Evolutionary conservation across 2,888 invertebrate genomes (phyloP).

Genomic region (Macaria notata): DNA sequence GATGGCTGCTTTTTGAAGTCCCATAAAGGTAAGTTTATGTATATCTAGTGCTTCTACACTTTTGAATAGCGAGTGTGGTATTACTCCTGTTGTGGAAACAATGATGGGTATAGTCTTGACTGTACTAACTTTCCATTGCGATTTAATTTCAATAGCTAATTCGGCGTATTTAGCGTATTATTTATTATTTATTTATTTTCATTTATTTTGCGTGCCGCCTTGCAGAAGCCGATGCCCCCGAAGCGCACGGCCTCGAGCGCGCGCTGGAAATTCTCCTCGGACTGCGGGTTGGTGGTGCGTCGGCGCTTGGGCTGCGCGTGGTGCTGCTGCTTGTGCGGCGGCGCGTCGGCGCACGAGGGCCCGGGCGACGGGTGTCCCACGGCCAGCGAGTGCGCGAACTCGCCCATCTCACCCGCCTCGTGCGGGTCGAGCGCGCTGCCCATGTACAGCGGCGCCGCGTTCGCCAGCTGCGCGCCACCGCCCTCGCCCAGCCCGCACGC

Average conservation of each 20-base stretch:
- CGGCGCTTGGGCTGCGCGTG: conserved; percentile 84
- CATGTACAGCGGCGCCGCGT: conserved; percentile 82
- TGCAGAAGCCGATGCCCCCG: conserved; percentile 93
- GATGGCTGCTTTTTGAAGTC: no score
- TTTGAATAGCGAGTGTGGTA: no score
- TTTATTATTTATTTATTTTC: no score
- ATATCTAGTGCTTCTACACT: no score
- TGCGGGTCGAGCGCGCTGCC: conserved; percentile 75
- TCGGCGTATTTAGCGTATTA: no score
- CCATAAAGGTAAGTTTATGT: no score
- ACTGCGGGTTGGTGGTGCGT: conserved; percentile 89
- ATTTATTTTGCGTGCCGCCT: conserved; percentile 90
- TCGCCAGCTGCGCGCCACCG: conserved; percentile 30
- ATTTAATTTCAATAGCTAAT: no score
- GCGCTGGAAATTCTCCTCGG: conserved; percentile 91
- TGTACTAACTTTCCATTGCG: no score
- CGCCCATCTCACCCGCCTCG: conserved; percentile 59
- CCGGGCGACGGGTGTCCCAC: conserved; percentile 69
- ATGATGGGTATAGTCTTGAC: no score
- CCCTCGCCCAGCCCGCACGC: conserved; percentile 73
- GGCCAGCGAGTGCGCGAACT: conserved; percentile 61
- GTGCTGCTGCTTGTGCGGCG: conserved; percentile 46
- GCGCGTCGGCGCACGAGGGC: conserved; percentile 65
- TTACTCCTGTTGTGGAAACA: no score
- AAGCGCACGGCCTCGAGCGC: conserved; percentile 91